Evolutionary conservation across 2,797 vertebrate species (phyloP).

Genomic region (Paedocypris micromegethes): DNA sequence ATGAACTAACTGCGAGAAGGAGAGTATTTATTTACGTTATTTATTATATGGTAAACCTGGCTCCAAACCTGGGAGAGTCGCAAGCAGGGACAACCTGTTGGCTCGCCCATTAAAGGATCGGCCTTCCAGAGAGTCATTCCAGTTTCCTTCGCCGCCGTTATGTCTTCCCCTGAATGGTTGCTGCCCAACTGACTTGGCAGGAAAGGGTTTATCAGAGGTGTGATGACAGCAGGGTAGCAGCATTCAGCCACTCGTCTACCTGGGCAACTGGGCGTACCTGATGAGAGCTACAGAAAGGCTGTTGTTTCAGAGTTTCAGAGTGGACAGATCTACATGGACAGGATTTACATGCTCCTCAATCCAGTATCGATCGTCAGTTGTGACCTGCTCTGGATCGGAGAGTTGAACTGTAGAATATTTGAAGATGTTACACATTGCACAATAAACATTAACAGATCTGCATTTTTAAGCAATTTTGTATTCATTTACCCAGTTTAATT

Average conservation of each 20-base stretch:
- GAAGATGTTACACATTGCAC: too few species aligned
- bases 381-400: slow-evolving; percentile 5
- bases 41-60: slow-evolving; percentile 23
- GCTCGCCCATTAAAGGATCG: slow-evolving; percentile 11
- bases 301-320: slow-evolving; percentile 47
- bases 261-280: slow-evolving; percentile 46
- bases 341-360: slow-evolving; percentile 15
- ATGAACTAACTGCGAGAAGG: slow-evolving; percentile 1
- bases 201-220: slow-evolving; percentile 22
- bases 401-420: neutral
- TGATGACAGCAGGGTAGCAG: slow-evolving; percentile 31
- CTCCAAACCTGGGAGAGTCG: slow-evolving; percentile 32
- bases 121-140: slow-evolving; percentile 6
- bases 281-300: slow-evolving; percentile 50
- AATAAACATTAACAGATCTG: neutral
- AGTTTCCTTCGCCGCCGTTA: slow-evolving; percentile 6
- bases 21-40: slow-evolving; percentile 15
- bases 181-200: slow-evolving; percentile 30
- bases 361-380: slow-evolving; percentile 23
- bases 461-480: too few species aligned
- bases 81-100: slow-evolving; percentile 29
- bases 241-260: slow-evolving; percentile 25
- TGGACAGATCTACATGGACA: slow-evolving; percentile 39
- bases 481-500: too few species aligned
- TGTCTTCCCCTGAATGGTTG: slow-evolving; percentile 3